Conservation (phyloP, 2,888 invertebrate genomes). For the Lepidochrysops patricia region DNA sequence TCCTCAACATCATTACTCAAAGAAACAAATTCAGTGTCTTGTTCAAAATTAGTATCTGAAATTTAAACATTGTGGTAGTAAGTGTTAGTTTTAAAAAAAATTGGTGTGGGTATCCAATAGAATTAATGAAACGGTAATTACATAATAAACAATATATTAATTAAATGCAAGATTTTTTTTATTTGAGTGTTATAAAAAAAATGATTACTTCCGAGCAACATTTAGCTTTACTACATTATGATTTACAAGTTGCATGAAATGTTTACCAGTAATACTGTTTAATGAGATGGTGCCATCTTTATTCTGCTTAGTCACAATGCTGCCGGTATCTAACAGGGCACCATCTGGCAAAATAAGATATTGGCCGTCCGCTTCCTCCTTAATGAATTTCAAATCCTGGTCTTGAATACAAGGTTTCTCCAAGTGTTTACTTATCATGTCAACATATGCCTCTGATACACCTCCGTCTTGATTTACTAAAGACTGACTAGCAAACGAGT, state of each 20-base stretch:
- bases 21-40: constrained; percentile 24
- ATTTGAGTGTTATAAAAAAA: too few relatives aligned
- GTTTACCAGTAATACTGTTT: constrained; percentile 45
- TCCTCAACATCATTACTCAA: constrained; percentile 32
- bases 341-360: constrained; percentile 48
- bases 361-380: constrained; percentile 41
- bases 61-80: constrained; percentile 17
- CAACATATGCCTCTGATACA: constrained; percentile 48
- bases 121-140: too few relatives aligned
- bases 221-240: too few relatives aligned
- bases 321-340: constrained; percentile 29
- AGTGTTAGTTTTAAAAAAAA: too few relatives aligned
- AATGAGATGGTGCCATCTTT: constrained; percentile 61
- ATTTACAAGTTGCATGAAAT: constrained; percentile 10
- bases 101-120: too few relatives aligned
- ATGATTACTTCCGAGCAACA: too few relatives aligned
- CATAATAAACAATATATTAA: too few relatives aligned
- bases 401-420: constrained; percentile 38
- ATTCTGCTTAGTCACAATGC: constrained; percentile 55
- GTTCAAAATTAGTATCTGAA: constrained; percentile 37
- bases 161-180: too few relatives aligned
- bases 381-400: constrained; percentile 46
- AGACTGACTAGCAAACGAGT: not conserved
- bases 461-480: constrained; percentile 20
- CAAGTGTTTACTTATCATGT: constrained; percentile 39